Percentiles rank a stretch among this genome's conserved stretches.
Conservation (phyloP, 1,140 invertebrate genomes). For the Geopemphigus sp. region DNA sequence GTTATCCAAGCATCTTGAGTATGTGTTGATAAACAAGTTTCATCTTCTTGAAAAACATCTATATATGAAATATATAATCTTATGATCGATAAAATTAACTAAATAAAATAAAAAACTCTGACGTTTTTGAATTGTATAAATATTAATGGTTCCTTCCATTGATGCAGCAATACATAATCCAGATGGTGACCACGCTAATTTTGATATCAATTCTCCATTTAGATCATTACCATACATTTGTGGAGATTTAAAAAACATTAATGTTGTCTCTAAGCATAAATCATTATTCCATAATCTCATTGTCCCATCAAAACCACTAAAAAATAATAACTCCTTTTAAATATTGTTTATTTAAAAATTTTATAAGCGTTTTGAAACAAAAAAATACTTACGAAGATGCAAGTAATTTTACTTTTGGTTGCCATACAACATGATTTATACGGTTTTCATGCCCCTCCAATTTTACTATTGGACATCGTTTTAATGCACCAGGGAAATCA, state of each 20-base stretch:
- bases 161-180: constrained; percentile 62
- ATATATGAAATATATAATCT: constrained; percentile 6
- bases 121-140: constrained; percentile 53
- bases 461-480: constrained; percentile 52
- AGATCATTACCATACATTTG: constrained; percentile 60
- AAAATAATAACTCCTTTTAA: not conserved
- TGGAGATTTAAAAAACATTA: constrained; percentile 62
- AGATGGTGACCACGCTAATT: constrained; percentile 60
- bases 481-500: constrained; percentile 47
- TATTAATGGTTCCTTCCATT: constrained; percentile 63
- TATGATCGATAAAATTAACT: not conserved
- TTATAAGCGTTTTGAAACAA: not conserved
- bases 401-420: constrained; percentile 57
- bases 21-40: constrained; percentile 37
- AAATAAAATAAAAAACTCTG: not conserved
- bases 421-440: constrained; percentile 58
- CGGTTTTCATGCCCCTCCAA: constrained; percentile 63
- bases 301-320: constrained; percentile 66
- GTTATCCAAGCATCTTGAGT: constrained; percentile 42
- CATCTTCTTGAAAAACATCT: constrained; percentile 38
- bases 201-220: constrained; percentile 59
- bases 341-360: not conserved
- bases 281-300: constrained; percentile 62
- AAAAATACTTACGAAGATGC: constrained; percentile 57
- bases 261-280: constrained; percentile 61